phyloP scores from a whole-genome alignment of 2,888 invertebrate species.

The Ceramica pisi region DNA sequence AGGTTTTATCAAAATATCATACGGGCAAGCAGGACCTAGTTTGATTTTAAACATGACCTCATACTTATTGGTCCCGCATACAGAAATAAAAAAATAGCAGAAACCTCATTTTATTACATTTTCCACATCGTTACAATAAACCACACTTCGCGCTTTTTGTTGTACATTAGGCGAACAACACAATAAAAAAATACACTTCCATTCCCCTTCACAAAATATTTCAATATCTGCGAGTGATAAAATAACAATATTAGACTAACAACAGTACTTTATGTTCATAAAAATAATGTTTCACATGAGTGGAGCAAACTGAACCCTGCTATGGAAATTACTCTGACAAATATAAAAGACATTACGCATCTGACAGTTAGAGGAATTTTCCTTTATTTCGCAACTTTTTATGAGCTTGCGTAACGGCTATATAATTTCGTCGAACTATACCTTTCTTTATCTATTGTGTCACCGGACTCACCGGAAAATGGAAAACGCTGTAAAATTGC shows the following conservation, averaged over 20 bases:
- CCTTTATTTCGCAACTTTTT: constrained; percentile 35
- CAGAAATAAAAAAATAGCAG: neutral
- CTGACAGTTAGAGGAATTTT: constrained; percentile 25
- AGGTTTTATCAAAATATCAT: no score
- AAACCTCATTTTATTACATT: neutral
- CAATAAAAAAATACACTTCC: constrained; percentile 25
- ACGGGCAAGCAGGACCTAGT: no score
- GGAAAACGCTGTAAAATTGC: no score
- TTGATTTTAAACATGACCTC: no score
- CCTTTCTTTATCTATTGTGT: neutral
- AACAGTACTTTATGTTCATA: constrained; percentile 35
- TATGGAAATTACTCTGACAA: constrained; percentile 38
- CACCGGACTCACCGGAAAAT: no score
- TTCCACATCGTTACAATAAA: neutral
- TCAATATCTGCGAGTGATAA: constrained; percentile 35
- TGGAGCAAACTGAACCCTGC: constrained; percentile 15
- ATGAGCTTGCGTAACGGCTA: constrained; percentile 19
- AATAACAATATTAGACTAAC: constrained; percentile 35
- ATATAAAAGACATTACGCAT: constrained; percentile 38
- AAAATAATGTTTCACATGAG: constrained; percentile 32
- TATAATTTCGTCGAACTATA: constrained; percentile 34
- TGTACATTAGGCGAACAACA: neutral
- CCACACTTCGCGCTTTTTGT: neutral
- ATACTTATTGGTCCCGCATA: no score
- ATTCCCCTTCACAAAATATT: constrained; percentile 18